Percentiles rank a stretch among this genome's conserved stretches.
phyloP scores from a whole-genome alignment of 2,797 vertebrate species.

The Scolopax rusticola region DNA sequence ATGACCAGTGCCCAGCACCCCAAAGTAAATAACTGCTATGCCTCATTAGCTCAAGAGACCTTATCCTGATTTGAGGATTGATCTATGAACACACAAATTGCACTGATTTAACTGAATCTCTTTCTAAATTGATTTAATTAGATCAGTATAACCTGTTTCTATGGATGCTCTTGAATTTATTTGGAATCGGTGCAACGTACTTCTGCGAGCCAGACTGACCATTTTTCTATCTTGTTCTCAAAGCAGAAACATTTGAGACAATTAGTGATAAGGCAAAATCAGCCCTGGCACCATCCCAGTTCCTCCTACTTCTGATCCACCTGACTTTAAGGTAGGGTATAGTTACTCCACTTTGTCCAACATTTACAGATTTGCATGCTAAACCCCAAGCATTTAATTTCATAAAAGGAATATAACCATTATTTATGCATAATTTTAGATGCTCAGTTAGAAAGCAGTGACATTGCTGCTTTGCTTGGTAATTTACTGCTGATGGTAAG shows the following conservation, averaged over 20 bases:
- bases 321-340: neutral
- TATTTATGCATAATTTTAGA: neutral
- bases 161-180: conserved; percentile 37
- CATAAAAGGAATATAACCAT: neutral
- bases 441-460: neutral
- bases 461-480: neutral
- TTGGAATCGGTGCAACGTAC: conserved; percentile 8
- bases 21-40: conserved; percentile 64
- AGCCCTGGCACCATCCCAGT: neutral
- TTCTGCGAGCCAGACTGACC: neutral
- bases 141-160: conserved; percentile 26
- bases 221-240: conserved; percentile 29
- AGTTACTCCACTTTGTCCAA: neutral
- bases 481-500: neutral
- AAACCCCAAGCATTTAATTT: neutral
- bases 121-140: conserved; percentile 67
- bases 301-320: neutral
- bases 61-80: conserved; percentile 53
- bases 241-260: conserved; percentile 37
- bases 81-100: conserved; percentile 58
- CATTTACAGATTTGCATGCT: neutral
- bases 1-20: conserved; percentile 59
- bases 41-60: conserved; percentile 68
- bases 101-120: conserved; percentile 52
- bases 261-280: conserved; percentile 17